These are phyloP conservation scores for Trematomus loennbergii DNA, from an alignment of 2,113 vertebrate genomes.

Conservation along the genomic window DNA sequence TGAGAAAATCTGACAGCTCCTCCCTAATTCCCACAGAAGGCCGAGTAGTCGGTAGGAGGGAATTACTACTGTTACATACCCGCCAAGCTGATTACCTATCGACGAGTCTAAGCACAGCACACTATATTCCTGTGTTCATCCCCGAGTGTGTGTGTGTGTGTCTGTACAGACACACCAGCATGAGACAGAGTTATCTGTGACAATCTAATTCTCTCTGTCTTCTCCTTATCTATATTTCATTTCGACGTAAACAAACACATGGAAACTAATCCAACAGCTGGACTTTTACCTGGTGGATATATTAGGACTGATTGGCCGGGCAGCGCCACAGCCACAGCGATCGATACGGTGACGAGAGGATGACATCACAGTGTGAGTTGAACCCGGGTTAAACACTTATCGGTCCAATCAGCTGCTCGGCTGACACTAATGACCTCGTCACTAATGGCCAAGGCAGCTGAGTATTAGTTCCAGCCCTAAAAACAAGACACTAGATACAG, in stretches of 20 bases:
- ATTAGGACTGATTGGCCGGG: constrained; percentile 54
- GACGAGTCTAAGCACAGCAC: constrained; percentile 67
- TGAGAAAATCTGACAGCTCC: constrained; percentile 67
- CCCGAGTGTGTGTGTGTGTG: background rate
- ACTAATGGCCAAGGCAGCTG: constrained; percentile 13
- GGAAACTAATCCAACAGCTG: background rate
- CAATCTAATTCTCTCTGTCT: constrained; percentile 42
- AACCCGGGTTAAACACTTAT: constrained; percentile 60
- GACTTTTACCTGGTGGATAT: constrained; percentile 26
- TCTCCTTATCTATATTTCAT: constrained; percentile 31
- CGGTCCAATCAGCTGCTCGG: constrained; percentile 57
- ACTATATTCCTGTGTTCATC: constrained; percentile 1
- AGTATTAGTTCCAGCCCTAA: background rate
- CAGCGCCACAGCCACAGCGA: constrained; percentile 21
- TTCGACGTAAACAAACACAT: constrained; percentile 36
- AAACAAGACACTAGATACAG: constrained; percentile 6
- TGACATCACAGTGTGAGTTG: constrained; percentile 63
- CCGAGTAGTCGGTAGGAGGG: constrained; percentile 58
- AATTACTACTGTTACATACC: constrained; percentile 74
- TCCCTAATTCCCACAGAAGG: constrained; percentile 71
- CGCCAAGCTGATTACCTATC: constrained; percentile 78
- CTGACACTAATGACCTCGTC: constrained; percentile 43
- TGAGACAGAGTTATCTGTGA: constrained; percentile 38
- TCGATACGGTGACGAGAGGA: constrained; percentile 49
- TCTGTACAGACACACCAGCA: background rate